A percentile compares a stretch with the other conserved stretches of the same genome.
phyloP scores from a whole-genome alignment of 2,888 invertebrate genomes.

The Leuctra nigra region DNA sequence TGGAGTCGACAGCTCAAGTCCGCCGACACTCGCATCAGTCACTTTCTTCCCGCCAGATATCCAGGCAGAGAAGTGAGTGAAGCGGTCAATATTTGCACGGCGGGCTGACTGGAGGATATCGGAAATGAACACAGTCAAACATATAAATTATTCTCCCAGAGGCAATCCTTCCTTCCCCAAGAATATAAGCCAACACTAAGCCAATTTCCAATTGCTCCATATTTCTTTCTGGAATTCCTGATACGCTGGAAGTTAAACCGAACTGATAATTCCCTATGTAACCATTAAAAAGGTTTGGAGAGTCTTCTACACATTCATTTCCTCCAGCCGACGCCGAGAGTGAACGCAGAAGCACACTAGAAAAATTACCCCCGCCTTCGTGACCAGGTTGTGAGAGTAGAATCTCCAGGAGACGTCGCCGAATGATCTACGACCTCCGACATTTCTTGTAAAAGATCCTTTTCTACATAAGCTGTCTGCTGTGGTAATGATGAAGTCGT shows the following conservation, averaged over 20 bases:
- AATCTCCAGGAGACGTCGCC: constrained; percentile 5
- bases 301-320: constrained; percentile 15
- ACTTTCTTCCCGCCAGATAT: neutral
- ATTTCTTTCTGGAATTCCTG: constrained; percentile 13
- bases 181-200: constrained; percentile 24
- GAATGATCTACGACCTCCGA: constrained; percentile 10
- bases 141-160: constrained; percentile 22
- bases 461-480: constrained; percentile 7
- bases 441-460: constrained; percentile 1
- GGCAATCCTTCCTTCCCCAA: constrained; percentile 23
- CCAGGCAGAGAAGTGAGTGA: neutral
- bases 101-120: no score
- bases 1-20: no score
- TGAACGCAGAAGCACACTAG: constrained; percentile 10
- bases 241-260: constrained; percentile 3
- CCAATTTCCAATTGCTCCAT: constrained; percentile 24
- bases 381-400: neutral
- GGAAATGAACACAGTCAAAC: constrained; percentile 23
- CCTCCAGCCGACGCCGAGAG: neutral
- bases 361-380: constrained; percentile 13
- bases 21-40: no score
- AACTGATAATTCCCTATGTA: constrained; percentile 16
- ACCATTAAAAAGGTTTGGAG: constrained; percentile 12
- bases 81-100: constrained; percentile 21
- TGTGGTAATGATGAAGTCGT: constrained; percentile 9